Percentiles rank a stretch among this genome's conserved stretches.
Conservation (phyloP, 2,888 invertebrate genomes). For the Stegophylla sp. region DNA sequence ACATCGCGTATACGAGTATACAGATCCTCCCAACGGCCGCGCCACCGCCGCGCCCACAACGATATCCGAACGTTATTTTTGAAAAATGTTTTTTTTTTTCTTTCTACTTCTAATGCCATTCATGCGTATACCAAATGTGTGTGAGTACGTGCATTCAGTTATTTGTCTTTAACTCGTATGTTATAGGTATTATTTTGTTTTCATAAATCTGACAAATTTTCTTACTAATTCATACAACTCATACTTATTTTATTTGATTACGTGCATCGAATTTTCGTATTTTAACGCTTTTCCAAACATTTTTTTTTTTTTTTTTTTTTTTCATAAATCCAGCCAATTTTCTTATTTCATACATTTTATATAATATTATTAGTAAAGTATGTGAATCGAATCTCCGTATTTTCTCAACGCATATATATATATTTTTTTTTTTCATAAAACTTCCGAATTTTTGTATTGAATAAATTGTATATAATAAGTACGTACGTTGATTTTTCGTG, state of each 20-base stretch:
- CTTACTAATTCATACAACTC: background rate
- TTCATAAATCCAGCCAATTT: background rate
- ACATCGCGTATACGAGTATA: background rate
- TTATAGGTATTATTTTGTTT: too few relatives aligned
- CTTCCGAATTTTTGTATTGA: too few relatives aligned
- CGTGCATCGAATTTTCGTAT: background rate
- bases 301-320: background rate
- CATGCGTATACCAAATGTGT: too few relatives aligned
- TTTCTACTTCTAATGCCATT: too few relatives aligned
- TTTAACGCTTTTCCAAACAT: background rate
- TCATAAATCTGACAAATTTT: too few relatives aligned
- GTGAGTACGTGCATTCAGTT: background rate
- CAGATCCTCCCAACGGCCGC: conserved; percentile 47
- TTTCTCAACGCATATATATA: too few relatives aligned
- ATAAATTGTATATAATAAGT: too few relatives aligned
- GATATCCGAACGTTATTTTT: conserved; percentile 24
- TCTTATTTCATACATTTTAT: background rate
- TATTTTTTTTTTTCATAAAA: too few relatives aligned
- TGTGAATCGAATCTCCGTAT: too few relatives aligned
- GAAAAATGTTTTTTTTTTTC: background rate
- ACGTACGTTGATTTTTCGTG: too few relatives aligned
- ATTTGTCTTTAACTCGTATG: too few relatives aligned
- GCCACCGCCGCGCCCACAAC: conserved; percentile 51
- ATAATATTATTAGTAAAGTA: too few relatives aligned
- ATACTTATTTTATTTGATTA: background rate